Evolutionary conservation across 2,888 invertebrate species (phyloP).

Genomic region (Latrodectus hesperus): DNA sequence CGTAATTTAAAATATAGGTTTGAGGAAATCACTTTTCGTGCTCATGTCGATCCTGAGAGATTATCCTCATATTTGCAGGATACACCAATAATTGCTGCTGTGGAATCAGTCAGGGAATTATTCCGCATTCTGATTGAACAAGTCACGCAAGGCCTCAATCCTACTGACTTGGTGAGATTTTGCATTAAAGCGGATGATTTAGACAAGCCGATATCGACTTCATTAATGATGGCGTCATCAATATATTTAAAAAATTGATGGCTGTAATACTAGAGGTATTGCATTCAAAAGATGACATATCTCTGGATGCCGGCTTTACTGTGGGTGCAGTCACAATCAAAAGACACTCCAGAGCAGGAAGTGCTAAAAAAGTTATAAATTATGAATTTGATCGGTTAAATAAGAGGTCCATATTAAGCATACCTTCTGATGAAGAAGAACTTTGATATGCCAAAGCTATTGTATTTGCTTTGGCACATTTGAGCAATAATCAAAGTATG

Average conservation of each 20-base stretch:
- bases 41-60: too few relatives aligned
- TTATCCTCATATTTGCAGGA: too few relatives aligned
- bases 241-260: background rate
- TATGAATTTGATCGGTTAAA: background rate
- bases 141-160: too few relatives aligned
- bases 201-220: background rate
- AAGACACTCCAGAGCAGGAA: background rate
- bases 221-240: background rate
- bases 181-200: background rate
- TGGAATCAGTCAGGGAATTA: too few relatives aligned
- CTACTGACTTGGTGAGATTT: too few relatives aligned
- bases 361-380: background rate
- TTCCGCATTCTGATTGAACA: too few relatives aligned
- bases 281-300: background rate
- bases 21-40: too few relatives aligned
- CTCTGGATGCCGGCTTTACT: background rate
- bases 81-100: too few relatives aligned
- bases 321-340: background rate
- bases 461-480: too few relatives aligned
- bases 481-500: too few relatives aligned
- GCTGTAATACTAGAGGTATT: background rate
- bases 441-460: background rate
- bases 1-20: too few relatives aligned
- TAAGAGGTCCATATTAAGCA: background rate
- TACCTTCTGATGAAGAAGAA: background rate